Base-by-base conservation (phyloP, 2,888 invertebrate species). In the Gasteruption jaculator region DNA sequence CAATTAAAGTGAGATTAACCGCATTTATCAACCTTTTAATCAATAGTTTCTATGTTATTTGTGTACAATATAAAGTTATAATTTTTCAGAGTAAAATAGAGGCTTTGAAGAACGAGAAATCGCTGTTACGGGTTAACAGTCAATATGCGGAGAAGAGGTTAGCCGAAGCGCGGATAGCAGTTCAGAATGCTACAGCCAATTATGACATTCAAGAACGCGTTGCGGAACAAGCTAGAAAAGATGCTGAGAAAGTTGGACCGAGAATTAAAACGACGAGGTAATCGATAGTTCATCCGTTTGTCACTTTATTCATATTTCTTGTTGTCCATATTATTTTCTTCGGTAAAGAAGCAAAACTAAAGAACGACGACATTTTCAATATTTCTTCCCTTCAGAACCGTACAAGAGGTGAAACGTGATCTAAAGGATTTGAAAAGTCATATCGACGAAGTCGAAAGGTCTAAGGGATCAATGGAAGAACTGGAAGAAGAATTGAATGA, bases 201-300 rank as follows among this genome's bases (percentile, higher is more conserved):
- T 58, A 74, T 3, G 61, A 71, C 12, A 70, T 68, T 30, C 74
- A 76, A 48, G 57, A 61, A 11, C 53, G 53, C 1, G 51, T 63
- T 20, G 61, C 74, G 4, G 45, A 58, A 51, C 40, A 66, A 61
- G 24, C 65, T 63, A 56, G 69, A 64, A 41, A 51, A 58, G 70
- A 73, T 35, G 81, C 81, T 1, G 60, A 65, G 30, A 59, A 53
- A 24, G 56, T 74, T 10, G 78, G 80, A 20, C 63, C 72, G 1
- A 68, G 79, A 50, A 65, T 78, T 4, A 60, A 73, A 0, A 71
- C 75, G 5, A 67, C 74, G 1, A 75, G 77, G 79, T 79, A 56
- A 22, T 5, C 32, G 31, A 19, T 20, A 18, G 41, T 29, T 18
- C 24, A 10, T 38, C 21, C 27, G 38, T 5, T 15, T 26, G 32